A percentile compares a stretch with the other conserved stretches of the same genome.
Evolutionary conservation across 2,113 vertebrate genomes (phyloP).

Genomic region (Agapornis roseicollis): DNA sequence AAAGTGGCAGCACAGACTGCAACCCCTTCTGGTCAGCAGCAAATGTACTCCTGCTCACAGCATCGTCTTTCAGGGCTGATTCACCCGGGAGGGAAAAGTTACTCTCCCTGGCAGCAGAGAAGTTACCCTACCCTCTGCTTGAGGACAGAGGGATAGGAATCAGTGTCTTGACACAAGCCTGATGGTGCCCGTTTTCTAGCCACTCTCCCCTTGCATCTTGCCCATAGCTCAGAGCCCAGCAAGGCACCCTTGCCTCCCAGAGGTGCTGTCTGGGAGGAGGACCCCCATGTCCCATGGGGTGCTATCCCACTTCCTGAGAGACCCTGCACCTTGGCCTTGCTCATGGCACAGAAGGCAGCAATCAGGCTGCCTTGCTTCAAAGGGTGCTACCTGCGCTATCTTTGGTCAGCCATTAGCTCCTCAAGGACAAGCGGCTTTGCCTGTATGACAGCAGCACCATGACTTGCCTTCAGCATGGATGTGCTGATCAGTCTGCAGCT

Average conservation of each 20-base stretch:
- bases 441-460: not conserved
- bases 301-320: not conserved
- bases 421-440: not conserved
- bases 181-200: rapidly evolving
- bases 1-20: not conserved
- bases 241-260: not conserved
- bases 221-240: not conserved
- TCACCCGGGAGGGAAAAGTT: not conserved
- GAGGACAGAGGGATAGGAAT: not conserved
- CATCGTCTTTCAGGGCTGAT: not conserved
- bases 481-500: not conserved
- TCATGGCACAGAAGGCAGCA: rapidly evolving
- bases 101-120: not conserved
- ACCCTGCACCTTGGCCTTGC: rapidly evolving
- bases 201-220: rapidly evolving
- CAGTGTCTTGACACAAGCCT: not conserved
- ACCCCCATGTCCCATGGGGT: not conserved
- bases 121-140: not conserved
- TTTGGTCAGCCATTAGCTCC: not conserved
- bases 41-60: rapidly evolving
- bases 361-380: not conserved
- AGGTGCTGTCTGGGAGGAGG: not conserved
- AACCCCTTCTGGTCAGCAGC: not conserved
- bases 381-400: rapidly evolving
- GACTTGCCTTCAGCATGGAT: not conserved